Evolutionary conservation across 2,888 invertebrate species (phyloP), one percentile per base, ranked within the genome.

Genomic region (Tenthredo distinguenda): DNA sequence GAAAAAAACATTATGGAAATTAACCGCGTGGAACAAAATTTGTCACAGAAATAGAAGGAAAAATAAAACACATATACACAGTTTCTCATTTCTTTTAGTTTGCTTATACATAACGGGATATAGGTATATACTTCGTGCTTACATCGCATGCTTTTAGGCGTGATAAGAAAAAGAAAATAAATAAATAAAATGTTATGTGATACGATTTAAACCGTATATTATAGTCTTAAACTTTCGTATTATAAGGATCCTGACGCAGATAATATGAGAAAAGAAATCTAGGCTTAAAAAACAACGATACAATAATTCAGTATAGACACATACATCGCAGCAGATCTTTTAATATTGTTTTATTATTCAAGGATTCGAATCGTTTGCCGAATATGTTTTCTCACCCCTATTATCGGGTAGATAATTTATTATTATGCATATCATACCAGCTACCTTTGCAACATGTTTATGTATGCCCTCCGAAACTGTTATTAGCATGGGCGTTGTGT

Each of bases 401-500:
- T 62, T 62, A 62, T 26, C 62, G 4, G 26, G 12, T 3, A 12
- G 62, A 62, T 62, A 26, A 62, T 47, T 62, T 62, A 62, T 62
- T 62, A 21, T 62, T 26, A 26, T 21, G 26, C 26, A 55, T n/a
- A 55, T 55, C 47, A 47, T 15, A 47, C 10, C 21, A 55, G n/a
- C 21, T 62, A 62, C 62, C 21, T 62, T 62, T 62, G 12, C 26
- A 9, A 72, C 37, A 37, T n/a, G 40, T 72, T n/a, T 40, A 72
- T 62, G 86, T 86, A 86, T 87, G 31, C 86, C 55, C 68, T 85
- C 84, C 9, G 40, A 83, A 81, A 85, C 74, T 84, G 84, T 84
- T 83, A 87, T 87, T 88, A 88, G 87, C 87, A 87, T 62, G 86
- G 86, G 86, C 85, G 31, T 68, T 68, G 84, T 85, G 87, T 87